Conservation (phyloP, 2,888 invertebrate species). For the Sminthurinus aureus region DNA sequence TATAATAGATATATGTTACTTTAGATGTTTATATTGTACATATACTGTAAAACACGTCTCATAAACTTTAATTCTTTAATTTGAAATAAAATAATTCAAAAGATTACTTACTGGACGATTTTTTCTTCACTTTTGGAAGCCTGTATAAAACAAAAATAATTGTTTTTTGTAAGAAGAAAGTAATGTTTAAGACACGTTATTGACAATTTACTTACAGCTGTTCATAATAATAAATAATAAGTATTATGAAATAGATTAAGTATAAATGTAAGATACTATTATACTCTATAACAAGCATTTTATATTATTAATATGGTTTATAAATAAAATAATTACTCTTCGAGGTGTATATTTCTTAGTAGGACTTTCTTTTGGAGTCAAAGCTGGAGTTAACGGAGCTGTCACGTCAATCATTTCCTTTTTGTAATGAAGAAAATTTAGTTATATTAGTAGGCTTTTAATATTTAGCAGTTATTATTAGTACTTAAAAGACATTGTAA, state of each 20-base stretch:
- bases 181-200: too few relatives aligned
- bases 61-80: background rate
- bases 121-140: constrained; percentile 55
- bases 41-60: too few relatives aligned
- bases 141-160: constrained; percentile 41
- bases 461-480: too few relatives aligned
- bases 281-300: too few relatives aligned
- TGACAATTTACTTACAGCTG: too few relatives aligned
- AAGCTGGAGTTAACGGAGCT: constrained; percentile 58
- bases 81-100: background rate
- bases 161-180: constrained; percentile 7
- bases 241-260: background rate
- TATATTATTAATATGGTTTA: background rate
- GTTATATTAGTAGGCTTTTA: too few relatives aligned
- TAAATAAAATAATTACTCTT: constrained; percentile 47
- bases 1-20: too few relatives aligned
- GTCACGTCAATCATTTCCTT: constrained; percentile 60
- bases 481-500: too few relatives aligned
- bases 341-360: constrained; percentile 56
- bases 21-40: too few relatives aligned
- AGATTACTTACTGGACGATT: constrained; percentile 33
- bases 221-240: too few relatives aligned
- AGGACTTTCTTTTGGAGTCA: constrained; percentile 52
- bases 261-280: background rate
- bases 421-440: background rate